phyloP scores from a whole-genome alignment of 1,140 invertebrate species.

The Tetramorium simillimum region DNA sequence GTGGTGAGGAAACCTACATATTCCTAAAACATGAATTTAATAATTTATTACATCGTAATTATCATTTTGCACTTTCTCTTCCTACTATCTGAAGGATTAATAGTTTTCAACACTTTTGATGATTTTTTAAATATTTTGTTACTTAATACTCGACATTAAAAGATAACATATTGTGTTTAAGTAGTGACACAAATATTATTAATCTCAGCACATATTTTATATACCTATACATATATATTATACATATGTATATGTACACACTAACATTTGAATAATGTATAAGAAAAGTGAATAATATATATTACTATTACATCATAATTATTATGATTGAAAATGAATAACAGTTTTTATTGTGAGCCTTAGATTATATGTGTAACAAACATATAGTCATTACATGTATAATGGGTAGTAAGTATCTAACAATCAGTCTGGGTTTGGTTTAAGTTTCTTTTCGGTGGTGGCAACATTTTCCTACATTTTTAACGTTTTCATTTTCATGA shows the following conservation, averaged over 20 bases:
- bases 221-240: neutral
- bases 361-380: constrained; percentile 33
- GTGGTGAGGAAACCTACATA: constrained; percentile 85
- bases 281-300: neutral
- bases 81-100: constrained; percentile 44
- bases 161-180: constrained; percentile 15
- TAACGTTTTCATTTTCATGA: constrained; percentile 67
- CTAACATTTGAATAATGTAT: neutral
- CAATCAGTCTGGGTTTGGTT: constrained; percentile 61
- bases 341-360: constrained; percentile 42
- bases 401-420: constrained; percentile 50
- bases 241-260: neutral
- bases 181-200: constrained; percentile 23
- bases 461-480: constrained; percentile 56
- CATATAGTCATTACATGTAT: constrained; percentile 26
- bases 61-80: constrained; percentile 48
- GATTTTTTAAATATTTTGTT: constrained; percentile 49
- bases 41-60: constrained; percentile 6
- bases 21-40: constrained; percentile 71
- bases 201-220: constrained; percentile 31
- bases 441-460: constrained; percentile 68
- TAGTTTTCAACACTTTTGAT: constrained; percentile 65
- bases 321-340: neutral
- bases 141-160: constrained; percentile 27
- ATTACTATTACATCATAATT: neutral